Evolutionary conservation across 92 coral and sea anemone genomes (phyloP), one percentile per base, ranked within the genome.

Genomic region (Scolanthus callimorphus): DNA sequence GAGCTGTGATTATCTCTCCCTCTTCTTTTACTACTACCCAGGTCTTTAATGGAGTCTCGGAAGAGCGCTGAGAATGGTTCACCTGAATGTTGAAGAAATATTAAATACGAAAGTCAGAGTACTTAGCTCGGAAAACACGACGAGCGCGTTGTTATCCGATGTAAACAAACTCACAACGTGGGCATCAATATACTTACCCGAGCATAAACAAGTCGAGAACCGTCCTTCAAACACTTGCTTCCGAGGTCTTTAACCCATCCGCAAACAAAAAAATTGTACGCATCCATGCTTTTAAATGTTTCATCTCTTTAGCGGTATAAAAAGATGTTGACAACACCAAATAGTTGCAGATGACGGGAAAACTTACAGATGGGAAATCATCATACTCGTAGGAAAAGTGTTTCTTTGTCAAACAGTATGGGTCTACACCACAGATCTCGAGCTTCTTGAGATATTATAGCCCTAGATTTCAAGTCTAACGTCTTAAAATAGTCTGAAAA

Each of bases 221-320:
- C 28, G 41, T 37, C 51, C 34, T 71, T 61, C 20, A 71, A 19
- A 19, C 38, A 51, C 79, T 71, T 71, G 15, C 25, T 29, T 45
- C 70, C 62, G 15, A 71, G 39, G 9, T 62, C 73, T 10, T 61
- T 52, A 17, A 71, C 72, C 79, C 79, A 71, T 17, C 71, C 72
- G 62, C 73, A 30, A 3, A 71, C 55, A 49, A 71, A 71, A 39
- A 46, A 51, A 31, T 71, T 71, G 48, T 71, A 71, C 29, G 79
- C 62, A 20, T 71, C 79, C 4, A 71, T 15, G 51, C 63, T 71
- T 24, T 71, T 71, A 31, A 22, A 71, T 49, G 72, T 72, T 62
- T 62, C 63, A 63, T 60, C 29, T 72, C 55, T 3, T 72, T 54
- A 20, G 24, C 29, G 1, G 79, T 31, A 57, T 72, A 72, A 37